These are phyloP conservation scores for Cladorhizidae sp. DNA, from an alignment of 37 sponge, comb jelly and placozoan species.

Conservation along the genomic window DNA sequence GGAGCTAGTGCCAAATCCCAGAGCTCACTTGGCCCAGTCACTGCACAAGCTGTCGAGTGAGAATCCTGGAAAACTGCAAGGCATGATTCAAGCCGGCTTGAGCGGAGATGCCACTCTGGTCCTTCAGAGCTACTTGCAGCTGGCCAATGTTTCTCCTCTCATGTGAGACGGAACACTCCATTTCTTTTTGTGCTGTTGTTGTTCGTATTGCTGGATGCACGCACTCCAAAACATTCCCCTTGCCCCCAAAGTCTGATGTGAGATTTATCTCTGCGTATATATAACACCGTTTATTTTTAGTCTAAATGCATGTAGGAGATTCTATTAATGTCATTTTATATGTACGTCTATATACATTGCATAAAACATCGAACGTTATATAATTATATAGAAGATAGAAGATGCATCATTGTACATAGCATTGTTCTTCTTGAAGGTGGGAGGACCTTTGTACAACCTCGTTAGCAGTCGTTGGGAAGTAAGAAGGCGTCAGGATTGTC, in stretches of 20 bases:
- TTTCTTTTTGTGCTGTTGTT: neutral
- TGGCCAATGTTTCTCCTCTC: slow-evolving; percentile 74
- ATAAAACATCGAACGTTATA: too few relatives aligned
- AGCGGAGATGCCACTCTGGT: slow-evolving; percentile 52
- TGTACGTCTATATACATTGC: too few relatives aligned
- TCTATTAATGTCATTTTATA: too few relatives aligned
- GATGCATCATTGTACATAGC: too few relatives aligned
- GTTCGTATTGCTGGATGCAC: too few relatives aligned
- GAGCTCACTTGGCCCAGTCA: slow-evolving; percentile 70
- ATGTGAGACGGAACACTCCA: slow-evolving; percentile 4
- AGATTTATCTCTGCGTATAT: too few relatives aligned
- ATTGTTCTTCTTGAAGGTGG: too few relatives aligned
- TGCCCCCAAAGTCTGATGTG: too few relatives aligned
- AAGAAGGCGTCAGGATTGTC: slow-evolving; percentile 52
- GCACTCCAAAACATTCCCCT: too few relatives aligned
- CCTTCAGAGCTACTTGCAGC: slow-evolving; percentile 78
- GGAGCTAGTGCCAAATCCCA: slow-evolving; percentile 63
- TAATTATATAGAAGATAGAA: too few relatives aligned
- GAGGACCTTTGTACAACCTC: neutral
- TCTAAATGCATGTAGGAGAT: too few relatives aligned
- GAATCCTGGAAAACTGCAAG: slow-evolving; percentile 82
- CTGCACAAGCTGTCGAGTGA: slow-evolving; percentile 79
- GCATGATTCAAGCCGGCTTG: slow-evolving; percentile 77
- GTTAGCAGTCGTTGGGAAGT: slow-evolving; percentile 43
- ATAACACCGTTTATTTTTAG: too few relatives aligned